A percentile compares a stretch with the other conserved stretches of the same genome.
These are phyloP conservation scores for Lepus townsendii DNA, from an alignment of 2,797 vertebrate species.

Conservation along the genomic window DNA sequence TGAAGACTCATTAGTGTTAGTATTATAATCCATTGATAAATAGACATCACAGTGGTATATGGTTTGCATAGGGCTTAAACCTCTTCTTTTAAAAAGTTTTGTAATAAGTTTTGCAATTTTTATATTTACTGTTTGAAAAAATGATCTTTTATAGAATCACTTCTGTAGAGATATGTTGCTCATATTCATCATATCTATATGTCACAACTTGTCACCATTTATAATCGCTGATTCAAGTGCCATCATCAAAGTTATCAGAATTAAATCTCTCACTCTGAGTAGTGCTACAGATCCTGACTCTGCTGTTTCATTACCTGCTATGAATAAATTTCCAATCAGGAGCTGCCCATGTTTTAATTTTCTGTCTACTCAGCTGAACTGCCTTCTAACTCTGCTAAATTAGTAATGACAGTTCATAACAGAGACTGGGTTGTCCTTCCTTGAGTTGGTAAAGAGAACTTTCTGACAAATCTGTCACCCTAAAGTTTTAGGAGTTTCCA, in stretches of 20 bases:
- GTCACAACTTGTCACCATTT: constrained; percentile 76
- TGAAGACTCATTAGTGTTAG: constrained; percentile 61
- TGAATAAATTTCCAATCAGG: constrained; percentile 85
- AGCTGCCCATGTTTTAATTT: constrained; percentile 83
- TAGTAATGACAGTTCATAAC: constrained; percentile 80
- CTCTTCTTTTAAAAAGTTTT: constrained; percentile 44
- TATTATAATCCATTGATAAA: constrained; percentile 39
- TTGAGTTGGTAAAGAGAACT: constrained; percentile 69
- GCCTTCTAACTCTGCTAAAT: constrained; percentile 79
- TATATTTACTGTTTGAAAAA: constrained; percentile 58
- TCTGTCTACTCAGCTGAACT: constrained; percentile 78
- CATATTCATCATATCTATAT: constrained; percentile 73
- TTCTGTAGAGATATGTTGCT: constrained; percentile 54
- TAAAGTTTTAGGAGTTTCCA: constrained; percentile 54
- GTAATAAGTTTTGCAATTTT: constrained; percentile 64
- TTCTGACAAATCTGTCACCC: constrained; percentile 68
- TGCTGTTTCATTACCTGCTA: constrained; percentile 81
- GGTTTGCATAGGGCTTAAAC: constrained; percentile 8
- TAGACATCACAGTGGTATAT: neutral
- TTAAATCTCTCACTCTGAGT: constrained; percentile 77
- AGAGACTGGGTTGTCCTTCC: constrained; percentile 64
- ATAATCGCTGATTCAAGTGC: constrained; percentile 81
- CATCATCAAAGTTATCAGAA: constrained; percentile 80
- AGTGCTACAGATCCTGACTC: constrained; percentile 76
- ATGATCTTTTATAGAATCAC: constrained; percentile 35